Evolutionary conservation across 2,888 invertebrate species (phyloP).

Genomic region (Lithophane socia): DNA sequence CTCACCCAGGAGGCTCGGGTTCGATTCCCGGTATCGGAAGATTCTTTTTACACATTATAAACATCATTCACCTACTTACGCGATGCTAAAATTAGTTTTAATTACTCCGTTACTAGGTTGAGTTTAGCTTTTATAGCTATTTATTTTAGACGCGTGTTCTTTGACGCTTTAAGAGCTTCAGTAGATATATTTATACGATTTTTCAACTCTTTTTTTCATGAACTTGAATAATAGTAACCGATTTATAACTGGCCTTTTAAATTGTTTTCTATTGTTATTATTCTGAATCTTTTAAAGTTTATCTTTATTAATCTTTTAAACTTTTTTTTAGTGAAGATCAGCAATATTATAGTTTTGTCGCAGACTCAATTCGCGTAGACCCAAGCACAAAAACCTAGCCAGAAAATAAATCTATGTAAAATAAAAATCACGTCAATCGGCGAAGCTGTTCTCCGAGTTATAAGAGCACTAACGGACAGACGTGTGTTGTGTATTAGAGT

Average conservation of each 20-base stretch:
- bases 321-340: not conserved
- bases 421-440: not conserved
- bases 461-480: not conserved
- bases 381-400: not conserved
- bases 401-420: not conserved
- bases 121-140: constrained; percentile 9
- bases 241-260: not conserved
- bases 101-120: constrained; percentile 24
- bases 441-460: not conserved
- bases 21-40: constrained; percentile 92
- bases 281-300: not conserved
- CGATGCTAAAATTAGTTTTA: constrained; percentile 28
- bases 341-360: not conserved
- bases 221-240: not conserved
- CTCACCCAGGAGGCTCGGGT: constrained; percentile 91
- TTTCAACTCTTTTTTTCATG: not conserved
- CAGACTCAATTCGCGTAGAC: not conserved
- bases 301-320: no score
- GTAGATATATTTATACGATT: not conserved
- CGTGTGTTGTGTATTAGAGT: not conserved
- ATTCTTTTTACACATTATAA: constrained; percentile 69
- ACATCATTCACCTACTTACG: constrained; percentile 1
- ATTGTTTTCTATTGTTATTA: not conserved
- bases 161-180: constrained; percentile 1
- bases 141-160: constrained; percentile 13